Evolutionary conservation across 2,888 invertebrate species (phyloP).

Genomic region (Noctuana brunneofusca): DNA sequence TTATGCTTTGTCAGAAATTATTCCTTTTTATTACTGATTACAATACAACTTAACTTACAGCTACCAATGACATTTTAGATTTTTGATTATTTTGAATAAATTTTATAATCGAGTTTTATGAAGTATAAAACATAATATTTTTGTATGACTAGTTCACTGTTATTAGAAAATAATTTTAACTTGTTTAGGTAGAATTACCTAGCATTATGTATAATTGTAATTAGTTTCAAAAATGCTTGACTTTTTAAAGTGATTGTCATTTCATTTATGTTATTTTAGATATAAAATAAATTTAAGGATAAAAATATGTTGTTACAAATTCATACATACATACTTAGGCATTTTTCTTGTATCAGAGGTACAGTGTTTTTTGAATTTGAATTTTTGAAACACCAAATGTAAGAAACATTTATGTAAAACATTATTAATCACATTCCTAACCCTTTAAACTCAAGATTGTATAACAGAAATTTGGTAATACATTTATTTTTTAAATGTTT

Average conservation of each 20-base stretch:
- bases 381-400: no score
- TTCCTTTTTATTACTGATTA: not conserved
- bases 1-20: slow-evolving; percentile 2
- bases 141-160: not conserved
- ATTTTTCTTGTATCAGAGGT: no score
- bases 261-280: not conserved
- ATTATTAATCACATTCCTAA: no score
- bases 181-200: slow-evolving; percentile 6
- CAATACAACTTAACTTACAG: not conserved
- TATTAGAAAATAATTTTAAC: not conserved
- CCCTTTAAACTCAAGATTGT: no score
- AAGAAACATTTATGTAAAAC: no score
- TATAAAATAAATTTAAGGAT: no score
- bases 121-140: slow-evolving; percentile 15
- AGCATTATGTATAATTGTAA: slow-evolving; percentile 4
- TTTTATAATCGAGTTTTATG: not conserved
- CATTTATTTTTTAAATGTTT: no score
- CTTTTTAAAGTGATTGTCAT: not conserved
- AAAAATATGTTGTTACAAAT: no score
- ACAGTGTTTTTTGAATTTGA: no score
- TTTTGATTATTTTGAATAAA: not conserved
- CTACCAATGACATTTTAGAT: not conserved
- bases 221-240: not conserved
- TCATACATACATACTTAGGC: not conserved
- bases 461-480: no score